These are phyloP conservation scores for Sinonovacula constricta DNA, from an alignment of 1,140 invertebrate species.

Conservation along the genomic window DNA sequence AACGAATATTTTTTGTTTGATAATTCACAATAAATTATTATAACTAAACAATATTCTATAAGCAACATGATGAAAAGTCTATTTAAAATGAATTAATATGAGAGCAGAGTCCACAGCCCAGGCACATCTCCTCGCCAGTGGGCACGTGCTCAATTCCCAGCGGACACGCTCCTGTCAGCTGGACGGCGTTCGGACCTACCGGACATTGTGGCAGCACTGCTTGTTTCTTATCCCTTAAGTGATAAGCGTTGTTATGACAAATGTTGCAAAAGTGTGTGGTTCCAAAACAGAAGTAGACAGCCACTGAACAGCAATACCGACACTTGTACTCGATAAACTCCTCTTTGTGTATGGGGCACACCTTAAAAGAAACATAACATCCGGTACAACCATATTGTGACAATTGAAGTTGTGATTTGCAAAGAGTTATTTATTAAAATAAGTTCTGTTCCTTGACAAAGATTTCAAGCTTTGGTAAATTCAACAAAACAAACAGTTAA, in stretches of 20 bases:
- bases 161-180: constrained; percentile 41
- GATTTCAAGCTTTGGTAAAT: neutral
- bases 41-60: too few species aligned
- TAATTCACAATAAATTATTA: too few species aligned
- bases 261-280: constrained; percentile 56
- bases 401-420: neutral
- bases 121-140: constrained; percentile 39
- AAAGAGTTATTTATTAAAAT: too few species aligned
- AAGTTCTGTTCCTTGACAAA: neutral
- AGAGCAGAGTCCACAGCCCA: constrained; percentile 50
- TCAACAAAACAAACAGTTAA: neutral
- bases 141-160: constrained; percentile 46
- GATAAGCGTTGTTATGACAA: constrained; percentile 37
- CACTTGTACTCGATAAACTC: constrained; percentile 58
- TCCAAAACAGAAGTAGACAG: constrained; percentile 54
- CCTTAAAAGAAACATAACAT: constrained; percentile 25
- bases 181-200: constrained; percentile 45
- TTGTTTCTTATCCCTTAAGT: neutral
- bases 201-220: constrained; percentile 40
- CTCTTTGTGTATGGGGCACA: constrained; percentile 43
- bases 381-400: neutral
- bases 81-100: constrained; percentile 10
- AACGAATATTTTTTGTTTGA: too few species aligned
- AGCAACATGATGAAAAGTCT: too few species aligned
- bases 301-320: constrained; percentile 55